Evolutionary conservation across 37 sponge, comb jelly and placozoan genomes (phyloP), one percentile per base, ranked within the genome.

Genomic region (Aphrocallistes beatrix): DNA sequence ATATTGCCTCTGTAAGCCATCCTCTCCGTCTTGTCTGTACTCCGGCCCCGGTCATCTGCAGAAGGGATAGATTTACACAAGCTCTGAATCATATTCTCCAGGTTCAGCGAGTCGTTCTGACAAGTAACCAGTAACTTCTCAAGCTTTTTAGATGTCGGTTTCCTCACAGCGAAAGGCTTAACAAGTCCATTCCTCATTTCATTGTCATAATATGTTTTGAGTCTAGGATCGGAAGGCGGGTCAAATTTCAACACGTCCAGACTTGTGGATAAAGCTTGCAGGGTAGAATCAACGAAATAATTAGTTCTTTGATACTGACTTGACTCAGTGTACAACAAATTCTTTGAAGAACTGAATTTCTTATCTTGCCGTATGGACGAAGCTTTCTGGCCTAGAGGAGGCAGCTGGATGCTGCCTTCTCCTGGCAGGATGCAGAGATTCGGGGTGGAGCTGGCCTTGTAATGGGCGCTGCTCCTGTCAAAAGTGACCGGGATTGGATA

Each of bases 401-500:
- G 75, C 28, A 60, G 75, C 75, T 60, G 75, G 75, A 28, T 60
- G 34, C 28, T 30, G 6, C 75, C 75, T 19, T 60, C 75, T 30
- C 17, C 75, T 1, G 75, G 75, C 3, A 60, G 8, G 75, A 60
- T 19, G 34, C 75, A 60, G 75, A 60, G 75, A 60, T 60, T 60
- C 28, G 75, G 75, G 3, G 75, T 60, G 34, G 75, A 60, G 34
- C 34, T 60, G 34, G 75, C n/a, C n/a, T 60, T 60, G 75, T 6
- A 60, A 60, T 6, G 6, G 13, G 10, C 3, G 75, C n/a, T 60
- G n/a, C 28, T 13, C n/a, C 34, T 60, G 10, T 28, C 75, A 32
- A 60, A 19, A 60, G 75, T 30, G 75, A 60, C n/a, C 75, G 75
- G 75, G 75, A 60, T 60, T 19, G 75, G 75, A 60, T 60, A 60